Percentiles rank a stretch among this genome's conserved stretches.
Evolutionary conservation across 2,888 invertebrate species (phyloP).

Genomic region (Oxyscelio sp.): DNA sequence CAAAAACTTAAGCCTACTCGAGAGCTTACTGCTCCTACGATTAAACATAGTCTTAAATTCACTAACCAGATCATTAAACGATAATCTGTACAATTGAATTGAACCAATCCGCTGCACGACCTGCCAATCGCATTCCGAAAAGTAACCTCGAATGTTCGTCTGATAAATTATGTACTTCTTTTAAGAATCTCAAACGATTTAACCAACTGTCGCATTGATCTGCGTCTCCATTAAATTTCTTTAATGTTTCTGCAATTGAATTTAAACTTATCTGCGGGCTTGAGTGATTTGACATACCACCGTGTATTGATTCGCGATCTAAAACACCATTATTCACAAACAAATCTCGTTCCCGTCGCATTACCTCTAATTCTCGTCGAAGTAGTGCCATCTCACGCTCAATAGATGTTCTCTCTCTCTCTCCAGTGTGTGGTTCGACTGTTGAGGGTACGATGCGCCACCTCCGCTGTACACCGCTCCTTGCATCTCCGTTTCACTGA

Average conservation of each 20-base stretch:
- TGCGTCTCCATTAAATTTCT: not conserved
- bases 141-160: not conserved
- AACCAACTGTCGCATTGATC: not conserved
- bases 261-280: not conserved
- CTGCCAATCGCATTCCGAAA: conserved; percentile 1
- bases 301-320: not conserved
- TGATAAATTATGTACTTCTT: not conserved
- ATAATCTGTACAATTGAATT: not conserved
- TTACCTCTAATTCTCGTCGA: not conserved
- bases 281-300: not conserved
- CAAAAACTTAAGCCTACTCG: not conserved
- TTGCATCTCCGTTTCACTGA: not conserved
- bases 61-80: not conserved
- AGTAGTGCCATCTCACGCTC: no score
- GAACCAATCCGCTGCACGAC: not conserved
- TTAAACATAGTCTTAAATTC: not conserved
- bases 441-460: no score
- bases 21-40: not conserved
- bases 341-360: no score
- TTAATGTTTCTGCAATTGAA: not conserved
- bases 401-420: not conserved
- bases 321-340: not conserved
- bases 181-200: not conserved
- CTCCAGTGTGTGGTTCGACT: not conserved
- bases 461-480: no score